Conservation (phyloP, 2,113 vertebrate species). For the Varanus komodoensis region DNA sequence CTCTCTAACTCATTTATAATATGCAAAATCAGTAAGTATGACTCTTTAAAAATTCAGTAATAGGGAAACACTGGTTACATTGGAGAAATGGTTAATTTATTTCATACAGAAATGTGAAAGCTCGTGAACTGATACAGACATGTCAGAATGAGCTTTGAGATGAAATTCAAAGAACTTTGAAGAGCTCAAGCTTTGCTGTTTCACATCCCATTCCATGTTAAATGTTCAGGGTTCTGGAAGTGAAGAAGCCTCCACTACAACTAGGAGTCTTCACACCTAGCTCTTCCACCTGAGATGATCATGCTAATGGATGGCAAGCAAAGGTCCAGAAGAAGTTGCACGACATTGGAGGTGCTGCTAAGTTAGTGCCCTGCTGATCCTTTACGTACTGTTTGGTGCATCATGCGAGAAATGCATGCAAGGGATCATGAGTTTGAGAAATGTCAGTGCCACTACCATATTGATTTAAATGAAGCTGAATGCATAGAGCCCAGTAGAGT, state of each 20-base stretch:
- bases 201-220: too few species aligned
- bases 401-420: too few species aligned
- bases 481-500: background rate
- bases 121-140: too few species aligned
- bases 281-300: background rate
- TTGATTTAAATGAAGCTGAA: conserved; percentile 12
- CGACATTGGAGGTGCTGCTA: background rate
- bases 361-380: background rate
- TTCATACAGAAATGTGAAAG: background rate
- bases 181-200: too few species aligned
- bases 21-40: background rate
- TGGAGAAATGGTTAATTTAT: background rate
- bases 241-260: too few species aligned
- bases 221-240: too few species aligned
- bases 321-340: too few species aligned
- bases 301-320: background rate
- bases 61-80: background rate
- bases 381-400: background rate
- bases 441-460: background rate
- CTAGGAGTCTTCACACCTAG: background rate
- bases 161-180: too few species aligned
- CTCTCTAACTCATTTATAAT: background rate
- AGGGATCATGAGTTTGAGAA: background rate
- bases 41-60: background rate
- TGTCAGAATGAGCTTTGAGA: too few species aligned